phyloP scores from a whole-genome alignment of 2,113 vertebrate species.

The Sitta europaea region DNA sequence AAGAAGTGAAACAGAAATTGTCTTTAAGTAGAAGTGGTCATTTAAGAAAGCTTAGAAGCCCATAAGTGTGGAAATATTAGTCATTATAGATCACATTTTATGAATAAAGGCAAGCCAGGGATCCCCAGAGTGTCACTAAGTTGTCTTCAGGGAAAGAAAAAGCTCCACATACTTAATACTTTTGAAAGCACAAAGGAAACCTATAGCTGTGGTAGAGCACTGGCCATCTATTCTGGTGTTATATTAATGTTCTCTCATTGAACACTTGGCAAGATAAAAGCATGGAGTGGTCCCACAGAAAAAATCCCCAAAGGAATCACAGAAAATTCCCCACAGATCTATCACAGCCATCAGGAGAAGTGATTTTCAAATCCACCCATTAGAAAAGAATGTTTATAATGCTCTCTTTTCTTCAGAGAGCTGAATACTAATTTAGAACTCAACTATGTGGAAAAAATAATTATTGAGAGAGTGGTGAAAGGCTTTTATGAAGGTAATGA shows the following conservation, averaged over 20 bases:
- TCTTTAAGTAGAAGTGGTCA: not conserved
- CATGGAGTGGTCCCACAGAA: not conserved
- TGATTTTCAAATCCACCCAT: not conserved
- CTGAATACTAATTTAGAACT: conserved; percentile 10
- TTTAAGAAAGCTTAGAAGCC: not conserved
- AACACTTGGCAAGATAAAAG: not conserved
- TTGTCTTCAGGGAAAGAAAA: not conserved
- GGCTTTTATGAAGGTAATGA: conserved; percentile 29
- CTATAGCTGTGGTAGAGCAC: not conserved
- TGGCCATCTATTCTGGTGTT: not conserved
- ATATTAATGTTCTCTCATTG: not conserved
- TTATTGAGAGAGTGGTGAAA: not conserved
- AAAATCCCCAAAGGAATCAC: not conserved
- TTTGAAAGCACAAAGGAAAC: not conserved
- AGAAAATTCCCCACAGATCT: not conserved
- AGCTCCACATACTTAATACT: fast-evolving
- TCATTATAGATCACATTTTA: not conserved
- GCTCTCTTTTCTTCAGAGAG: not conserved
- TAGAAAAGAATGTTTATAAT: not conserved
- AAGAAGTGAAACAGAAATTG: not conserved
- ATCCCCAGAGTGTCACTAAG: not conserved
- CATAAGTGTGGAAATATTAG: not conserved
- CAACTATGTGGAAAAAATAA: conserved; percentile 20
- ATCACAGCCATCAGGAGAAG: not conserved
- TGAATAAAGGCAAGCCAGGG: not conserved